Percentiles rank a stretch among this genome's conserved stretches.
phyloP scores from a whole-genome alignment of 2,797 vertebrate species.

The Gymnoscopelus microlampas region DNA sequence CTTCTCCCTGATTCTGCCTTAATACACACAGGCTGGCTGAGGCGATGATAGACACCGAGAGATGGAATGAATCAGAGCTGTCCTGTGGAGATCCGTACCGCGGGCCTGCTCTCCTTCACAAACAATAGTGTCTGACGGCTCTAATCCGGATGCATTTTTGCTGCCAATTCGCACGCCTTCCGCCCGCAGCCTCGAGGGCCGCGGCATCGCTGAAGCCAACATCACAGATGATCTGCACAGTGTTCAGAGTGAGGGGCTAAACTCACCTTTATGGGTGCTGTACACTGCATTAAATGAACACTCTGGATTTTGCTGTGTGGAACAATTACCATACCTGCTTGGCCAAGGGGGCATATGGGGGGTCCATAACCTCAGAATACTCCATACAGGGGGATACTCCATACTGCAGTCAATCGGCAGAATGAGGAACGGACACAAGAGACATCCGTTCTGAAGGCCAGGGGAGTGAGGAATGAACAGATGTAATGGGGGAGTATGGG shows the following conservation, averaged over 20 bases:
- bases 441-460: background rate
- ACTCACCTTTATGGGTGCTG: background rate
- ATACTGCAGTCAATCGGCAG: background rate
- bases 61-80: background rate
- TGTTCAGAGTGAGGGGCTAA: background rate
- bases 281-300: background rate
- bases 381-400: background rate
- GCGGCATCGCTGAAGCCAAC: conserved; percentile 1
- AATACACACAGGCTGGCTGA: conserved; percentile 7
- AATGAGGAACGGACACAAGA: background rate
- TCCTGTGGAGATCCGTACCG: no score
- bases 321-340: background rate
- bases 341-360: background rate
- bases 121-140: conserved; percentile 13
- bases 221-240: conserved; percentile 8
- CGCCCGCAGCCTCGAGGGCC: conserved; percentile 1
- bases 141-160: no score
- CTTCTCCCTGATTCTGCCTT: background rate
- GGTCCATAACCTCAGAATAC: background rate
- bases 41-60: background rate
- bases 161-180: no score
- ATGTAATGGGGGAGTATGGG: conserved; percentile 3
- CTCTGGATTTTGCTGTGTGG: background rate
- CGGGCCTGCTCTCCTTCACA: conserved; percentile 19
- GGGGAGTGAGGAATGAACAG: background rate